phyloP scores from a whole-genome alignment of 2,888 invertebrate genomes.

The Pyrrhosoma nymphula region DNA sequence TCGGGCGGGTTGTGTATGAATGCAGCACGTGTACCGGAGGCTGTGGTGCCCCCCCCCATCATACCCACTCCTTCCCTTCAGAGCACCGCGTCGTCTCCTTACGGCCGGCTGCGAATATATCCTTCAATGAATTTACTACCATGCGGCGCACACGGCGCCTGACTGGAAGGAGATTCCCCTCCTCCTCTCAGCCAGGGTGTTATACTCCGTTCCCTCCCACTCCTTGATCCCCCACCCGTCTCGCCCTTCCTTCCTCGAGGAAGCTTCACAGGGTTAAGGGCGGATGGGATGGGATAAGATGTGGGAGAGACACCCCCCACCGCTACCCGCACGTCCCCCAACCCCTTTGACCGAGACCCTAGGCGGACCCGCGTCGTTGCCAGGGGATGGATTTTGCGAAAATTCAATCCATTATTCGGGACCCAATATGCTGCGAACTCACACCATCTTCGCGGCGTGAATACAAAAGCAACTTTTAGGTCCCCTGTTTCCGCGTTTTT shows the following conservation, averaged over 20 bases:
- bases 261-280: background rate
- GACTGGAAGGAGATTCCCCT: background rate
- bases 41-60: background rate
- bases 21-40: conserved; percentile 24
- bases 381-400: background rate
- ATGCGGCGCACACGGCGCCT: background rate
- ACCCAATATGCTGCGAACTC: conserved; percentile 27
- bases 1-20: background rate
- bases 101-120: conserved; percentile 1
- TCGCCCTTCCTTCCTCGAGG: no score
- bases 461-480: conserved; percentile 4
- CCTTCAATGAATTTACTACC: conserved; percentile 5
- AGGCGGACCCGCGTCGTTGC: background rate
- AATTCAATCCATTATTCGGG: conserved; percentile 22
- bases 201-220: background rate
- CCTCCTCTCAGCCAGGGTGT: background rate
- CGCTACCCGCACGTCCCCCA: background rate
- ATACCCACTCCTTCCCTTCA: background rate
- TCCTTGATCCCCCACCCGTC: no score
- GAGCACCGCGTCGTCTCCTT: background rate
- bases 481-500: background rate
- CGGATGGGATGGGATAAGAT: background rate
- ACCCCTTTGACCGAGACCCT: conserved; percentile 1
- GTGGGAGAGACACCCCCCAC: background rate
- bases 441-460: conserved; percentile 1